Conservation (phyloP, 2,888 invertebrate species). For the Chymomyza amoena region DNA sequence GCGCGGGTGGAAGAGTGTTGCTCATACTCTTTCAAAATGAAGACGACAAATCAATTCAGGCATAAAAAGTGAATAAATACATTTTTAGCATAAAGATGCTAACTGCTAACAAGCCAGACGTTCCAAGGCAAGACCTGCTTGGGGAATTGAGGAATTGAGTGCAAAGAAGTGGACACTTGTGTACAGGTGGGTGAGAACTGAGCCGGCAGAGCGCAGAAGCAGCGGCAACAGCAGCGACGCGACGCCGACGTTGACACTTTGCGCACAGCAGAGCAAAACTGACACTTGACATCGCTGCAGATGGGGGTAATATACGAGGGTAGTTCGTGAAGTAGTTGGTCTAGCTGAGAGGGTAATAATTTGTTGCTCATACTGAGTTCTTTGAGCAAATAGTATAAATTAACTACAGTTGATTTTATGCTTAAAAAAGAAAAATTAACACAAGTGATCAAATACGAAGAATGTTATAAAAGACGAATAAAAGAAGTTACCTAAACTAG, state of each 20-base stretch:
- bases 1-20: neutral
- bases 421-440: too few relatives aligned
- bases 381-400: too few relatives aligned
- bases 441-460: too few relatives aligned
- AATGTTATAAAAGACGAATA: too few relatives aligned
- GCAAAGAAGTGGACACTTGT: neutral
- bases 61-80: conserved; percentile 73
- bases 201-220: neutral
- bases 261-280: neutral
- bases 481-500: too few relatives aligned
- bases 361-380: too few relatives aligned
- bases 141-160: neutral
- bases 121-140: neutral
- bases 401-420: too few relatives aligned
- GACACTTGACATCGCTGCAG: conserved; percentile 8
- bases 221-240: neutral
- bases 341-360: too few relatives aligned
- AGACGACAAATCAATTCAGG: conserved; percentile 74
- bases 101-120: conserved; percentile 63
- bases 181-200: neutral
- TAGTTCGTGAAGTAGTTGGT: too few relatives aligned
- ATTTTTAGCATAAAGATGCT: conserved; percentile 72
- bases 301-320: neutral
- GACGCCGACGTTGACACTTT: neutral
- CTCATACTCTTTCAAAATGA: conserved; percentile 50